A percentile compares a stretch with the other conserved stretches of the same genome.
phyloP scores from a whole-genome alignment of 2,888 invertebrate species.

The Luperina testacea region DNA sequence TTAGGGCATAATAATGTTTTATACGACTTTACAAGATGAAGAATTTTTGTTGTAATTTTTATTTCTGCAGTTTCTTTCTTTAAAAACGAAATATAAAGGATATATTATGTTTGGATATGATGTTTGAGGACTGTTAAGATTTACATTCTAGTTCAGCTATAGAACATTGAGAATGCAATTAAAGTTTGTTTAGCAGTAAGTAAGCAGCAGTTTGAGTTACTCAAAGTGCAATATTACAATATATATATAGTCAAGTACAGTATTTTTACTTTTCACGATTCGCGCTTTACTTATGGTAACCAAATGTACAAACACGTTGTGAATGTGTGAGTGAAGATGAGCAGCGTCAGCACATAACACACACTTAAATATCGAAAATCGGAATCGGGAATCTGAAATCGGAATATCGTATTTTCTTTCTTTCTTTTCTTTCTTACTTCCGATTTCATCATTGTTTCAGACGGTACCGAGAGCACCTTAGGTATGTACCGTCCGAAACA shows the following conservation, averaged over 20 bases:
- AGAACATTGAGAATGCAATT: background rate
- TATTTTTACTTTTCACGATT: too few relatives aligned
- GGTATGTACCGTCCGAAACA: too few relatives aligned
- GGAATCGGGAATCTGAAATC: too few relatives aligned
- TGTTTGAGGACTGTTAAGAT: background rate
- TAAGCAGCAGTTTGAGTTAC: background rate
- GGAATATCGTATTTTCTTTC: too few relatives aligned
- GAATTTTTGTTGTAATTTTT: background rate
- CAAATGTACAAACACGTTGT: background rate
- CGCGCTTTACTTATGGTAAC: background rate
- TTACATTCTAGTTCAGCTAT: too few relatives aligned
- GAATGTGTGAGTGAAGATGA: background rate
- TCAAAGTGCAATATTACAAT: background rate
- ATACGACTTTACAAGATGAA: background rate
- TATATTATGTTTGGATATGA: too few relatives aligned
- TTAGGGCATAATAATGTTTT: background rate
- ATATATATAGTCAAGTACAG: background rate
- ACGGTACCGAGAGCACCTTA: background rate
- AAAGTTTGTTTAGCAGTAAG: background rate
- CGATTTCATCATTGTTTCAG: background rate
- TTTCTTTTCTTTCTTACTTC: too few relatives aligned
- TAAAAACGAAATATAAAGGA: background rate
- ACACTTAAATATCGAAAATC: too few relatives aligned
- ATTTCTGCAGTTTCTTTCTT: background rate
- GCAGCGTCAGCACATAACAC: background rate